Evolutionary conservation across 2,888 invertebrate genomes (phyloP), one percentile per base, ranked within the genome.

Genomic region (Pandemis corylana): DNA sequence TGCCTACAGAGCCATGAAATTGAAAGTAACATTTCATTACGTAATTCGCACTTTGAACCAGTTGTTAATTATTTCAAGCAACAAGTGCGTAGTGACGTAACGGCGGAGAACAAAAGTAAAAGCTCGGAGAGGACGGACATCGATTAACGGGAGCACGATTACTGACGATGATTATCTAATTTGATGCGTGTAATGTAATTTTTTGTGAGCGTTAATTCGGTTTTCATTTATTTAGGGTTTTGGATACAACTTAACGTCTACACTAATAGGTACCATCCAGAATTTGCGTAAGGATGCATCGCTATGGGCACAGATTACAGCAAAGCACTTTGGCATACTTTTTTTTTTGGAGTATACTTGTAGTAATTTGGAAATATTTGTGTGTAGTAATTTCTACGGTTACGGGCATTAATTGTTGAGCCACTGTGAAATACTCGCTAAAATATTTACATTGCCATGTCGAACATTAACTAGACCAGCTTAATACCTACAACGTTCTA

Each of bases 61-160:
- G 65, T 36, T 64, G 63, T 65, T 59, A 65, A 65, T 65, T 49
- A 65, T 65, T 65, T 49, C 28, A 65, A 49, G 49, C 65, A 62
- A 62, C 62, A 65, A 65, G 65, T 49, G 49, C 65, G 59, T 59
- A 28, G 46, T 65, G 65, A 65, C 49, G 65, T 49, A 65, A 65
- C 65, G 49, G 46, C 49, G 49, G 28, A 59, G 49, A 65, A 65
- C 65, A 65, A 65, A 65, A 65, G 65, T 65, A 65, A 65, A 65
- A 65, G 65, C 65, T 65, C 49, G 13, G 46, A 13, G 49, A 64
- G 20, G 64, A 20, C 64, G 20, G 44, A 46, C 44, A 46, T 51
- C 15, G 63, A 61, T 41, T 7, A 62, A 41, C 62, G 41, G 62
- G 62, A 62, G 62, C 61, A 61, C 10, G 41, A 62, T 36, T 62